Conservation (phyloP, 2,888 invertebrate genomes). For the Achlya flavicornis region DNA sequence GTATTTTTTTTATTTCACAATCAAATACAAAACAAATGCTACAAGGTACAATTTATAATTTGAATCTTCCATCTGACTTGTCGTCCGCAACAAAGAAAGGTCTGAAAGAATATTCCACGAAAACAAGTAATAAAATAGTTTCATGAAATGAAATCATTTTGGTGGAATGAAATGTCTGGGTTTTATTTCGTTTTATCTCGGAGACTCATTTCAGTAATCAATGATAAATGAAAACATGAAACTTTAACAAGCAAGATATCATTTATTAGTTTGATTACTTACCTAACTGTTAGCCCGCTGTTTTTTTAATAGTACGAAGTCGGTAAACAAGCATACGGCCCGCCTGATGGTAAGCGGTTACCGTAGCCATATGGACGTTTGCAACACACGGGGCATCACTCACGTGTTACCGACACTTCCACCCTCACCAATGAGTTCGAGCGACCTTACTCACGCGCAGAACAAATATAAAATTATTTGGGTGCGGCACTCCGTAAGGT, state of each 20-base stretch:
- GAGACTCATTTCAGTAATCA: background rate
- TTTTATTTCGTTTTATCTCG: slow-evolving; percentile 4
- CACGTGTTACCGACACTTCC: too few species aligned
- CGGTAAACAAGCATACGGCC: too few species aligned
- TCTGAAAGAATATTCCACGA: background rate
- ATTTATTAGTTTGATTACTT: background rate
- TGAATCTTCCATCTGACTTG: background rate
- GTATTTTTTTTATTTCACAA: too few species aligned
- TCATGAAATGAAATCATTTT: background rate
- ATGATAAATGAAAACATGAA: background rate
- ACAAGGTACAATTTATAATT: background rate
- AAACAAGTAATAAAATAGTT: slow-evolving; percentile 1
- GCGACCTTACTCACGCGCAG: too few species aligned
- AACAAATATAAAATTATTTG: too few species aligned
- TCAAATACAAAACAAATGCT: background rate
- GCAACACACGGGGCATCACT: too few species aligned
- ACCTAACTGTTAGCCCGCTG: too few species aligned
- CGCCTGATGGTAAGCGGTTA: too few species aligned
- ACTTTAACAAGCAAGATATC: background rate
- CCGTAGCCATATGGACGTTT: too few species aligned
- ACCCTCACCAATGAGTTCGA: too few species aligned
- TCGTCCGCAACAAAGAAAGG: background rate
- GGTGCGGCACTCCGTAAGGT: too few species aligned
- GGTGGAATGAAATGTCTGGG: background rate
- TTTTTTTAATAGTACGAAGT: too few species aligned